Evolutionary conservation across 37 sponge, comb jelly and placozoan genomes (phyloP).

Genomic region (Theonella swinhoei): DNA sequence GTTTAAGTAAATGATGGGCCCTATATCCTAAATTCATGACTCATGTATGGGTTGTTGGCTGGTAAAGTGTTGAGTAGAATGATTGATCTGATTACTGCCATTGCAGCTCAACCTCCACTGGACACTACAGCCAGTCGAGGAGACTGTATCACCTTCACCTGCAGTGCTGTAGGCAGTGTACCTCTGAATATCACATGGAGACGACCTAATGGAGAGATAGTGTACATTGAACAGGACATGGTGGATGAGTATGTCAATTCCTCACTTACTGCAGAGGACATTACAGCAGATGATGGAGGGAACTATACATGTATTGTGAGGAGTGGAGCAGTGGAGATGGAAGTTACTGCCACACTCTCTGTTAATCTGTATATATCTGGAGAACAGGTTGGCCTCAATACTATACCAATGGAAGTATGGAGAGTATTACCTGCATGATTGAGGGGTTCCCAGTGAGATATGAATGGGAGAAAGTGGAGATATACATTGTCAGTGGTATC

Average conservation of each 20-base stretch:
- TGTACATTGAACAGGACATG: slow-evolving; percentile 8
- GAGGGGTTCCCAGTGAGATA: slow-evolving; percentile 26
- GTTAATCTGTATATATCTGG: slow-evolving; percentile 16
- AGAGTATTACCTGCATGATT: slow-evolving; percentile 37
- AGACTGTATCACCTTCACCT: slow-evolving; percentile 3
- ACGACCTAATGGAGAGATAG: not conserved
- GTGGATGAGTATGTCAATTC: not conserved
- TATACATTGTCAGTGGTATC: too few relatives aligned
- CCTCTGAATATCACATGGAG: not conserved
- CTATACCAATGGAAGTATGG: slow-evolving; percentile 1
- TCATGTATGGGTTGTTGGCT: too few relatives aligned
- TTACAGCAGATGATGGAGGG: slow-evolving; percentile 31
- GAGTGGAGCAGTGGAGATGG: slow-evolving; percentile 58
- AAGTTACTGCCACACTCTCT: slow-evolving; percentile 15
- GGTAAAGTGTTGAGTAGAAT: not conserved
- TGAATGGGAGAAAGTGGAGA: slow-evolving; percentile 39
- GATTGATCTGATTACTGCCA: not conserved
- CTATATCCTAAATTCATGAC: too few relatives aligned
- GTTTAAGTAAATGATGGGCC: too few relatives aligned
- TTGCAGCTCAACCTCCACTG: slow-evolving; percentile 2
- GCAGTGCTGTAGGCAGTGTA: slow-evolving; percentile 1
- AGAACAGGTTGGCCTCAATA: not conserved
- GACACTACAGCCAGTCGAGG: not conserved
- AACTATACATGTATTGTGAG: slow-evolving; percentile 51
- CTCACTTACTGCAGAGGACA: not conserved